phyloP scores from a whole-genome alignment of 2,797 vertebrate species.

The Tapera naevia region DNA sequence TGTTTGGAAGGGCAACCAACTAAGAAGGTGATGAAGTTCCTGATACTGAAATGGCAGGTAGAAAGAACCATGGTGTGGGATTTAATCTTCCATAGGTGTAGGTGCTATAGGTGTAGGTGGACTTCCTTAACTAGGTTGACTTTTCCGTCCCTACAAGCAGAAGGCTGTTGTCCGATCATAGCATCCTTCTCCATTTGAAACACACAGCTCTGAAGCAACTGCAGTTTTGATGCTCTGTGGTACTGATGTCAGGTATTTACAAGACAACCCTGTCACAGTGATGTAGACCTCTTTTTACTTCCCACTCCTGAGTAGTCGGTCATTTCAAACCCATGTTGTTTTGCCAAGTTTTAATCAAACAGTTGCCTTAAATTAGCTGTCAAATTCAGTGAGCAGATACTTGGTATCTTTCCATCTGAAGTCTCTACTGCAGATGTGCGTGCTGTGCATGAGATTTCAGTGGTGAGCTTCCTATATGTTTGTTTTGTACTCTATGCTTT shows the following conservation, averaged over 20 bases:
- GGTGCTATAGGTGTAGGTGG: neutral
- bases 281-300: neutral
- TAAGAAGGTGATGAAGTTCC: neutral
- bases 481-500: neutral
- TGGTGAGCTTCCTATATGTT: neutral
- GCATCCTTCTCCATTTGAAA: neutral
- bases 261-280: neutral
- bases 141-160: neutral
- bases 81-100: neutral
- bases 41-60: neutral
- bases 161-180: neutral
- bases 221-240: neutral
- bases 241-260: neutral
- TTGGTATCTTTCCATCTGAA: neutral
- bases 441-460: neutral
- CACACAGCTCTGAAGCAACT: neutral
- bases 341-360: neutral
- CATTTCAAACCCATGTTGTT: neutral
- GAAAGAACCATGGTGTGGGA: rapidly evolving
- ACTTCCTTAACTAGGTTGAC: neutral
- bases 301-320: neutral
- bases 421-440: neutral
- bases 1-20: neutral
- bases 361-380: neutral
- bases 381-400: neutral